phyloP scores from a whole-genome alignment of 2,888 invertebrate genomes.

The Cybosia mesomella region DNA sequence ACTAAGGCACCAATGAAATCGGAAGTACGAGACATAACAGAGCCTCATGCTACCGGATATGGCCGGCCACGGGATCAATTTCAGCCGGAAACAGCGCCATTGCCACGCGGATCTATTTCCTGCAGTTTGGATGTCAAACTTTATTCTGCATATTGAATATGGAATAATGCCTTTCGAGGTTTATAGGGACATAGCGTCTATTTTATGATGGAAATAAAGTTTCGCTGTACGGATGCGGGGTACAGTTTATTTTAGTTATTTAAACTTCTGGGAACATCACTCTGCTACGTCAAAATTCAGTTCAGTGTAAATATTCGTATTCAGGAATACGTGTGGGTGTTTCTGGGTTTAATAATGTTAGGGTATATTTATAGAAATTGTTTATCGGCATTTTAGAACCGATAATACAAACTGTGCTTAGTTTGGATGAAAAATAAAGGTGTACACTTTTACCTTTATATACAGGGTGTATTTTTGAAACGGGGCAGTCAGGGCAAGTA shows the following conservation, averaged over 20 bases:
- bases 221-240: background rate
- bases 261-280: background rate
- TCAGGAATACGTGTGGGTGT: no score
- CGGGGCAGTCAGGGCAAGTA: no score
- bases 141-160: slow-evolving; percentile 57
- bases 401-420: no score
- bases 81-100: slow-evolving; percentile 66
- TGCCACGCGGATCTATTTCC: slow-evolving; percentile 71
- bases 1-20: slow-evolving; percentile 39
- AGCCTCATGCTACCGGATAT: slow-evolving; percentile 61
- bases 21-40: slow-evolving; percentile 61
- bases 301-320: background rate
- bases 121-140: slow-evolving; percentile 63
- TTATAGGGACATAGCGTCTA: background rate
- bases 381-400: no score
- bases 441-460: no score
- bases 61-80: slow-evolving; percentile 64
- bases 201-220: slow-evolving; percentile 2
- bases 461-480: no score
- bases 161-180: slow-evolving; percentile 37
- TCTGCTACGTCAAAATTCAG: background rate
- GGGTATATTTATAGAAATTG: no score
- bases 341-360: no score
- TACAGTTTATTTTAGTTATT: background rate
- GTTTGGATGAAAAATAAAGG: no score